Conservation (phyloP, 2,888 invertebrate genomes). For the Ceratothoa steindachneri region DNA sequence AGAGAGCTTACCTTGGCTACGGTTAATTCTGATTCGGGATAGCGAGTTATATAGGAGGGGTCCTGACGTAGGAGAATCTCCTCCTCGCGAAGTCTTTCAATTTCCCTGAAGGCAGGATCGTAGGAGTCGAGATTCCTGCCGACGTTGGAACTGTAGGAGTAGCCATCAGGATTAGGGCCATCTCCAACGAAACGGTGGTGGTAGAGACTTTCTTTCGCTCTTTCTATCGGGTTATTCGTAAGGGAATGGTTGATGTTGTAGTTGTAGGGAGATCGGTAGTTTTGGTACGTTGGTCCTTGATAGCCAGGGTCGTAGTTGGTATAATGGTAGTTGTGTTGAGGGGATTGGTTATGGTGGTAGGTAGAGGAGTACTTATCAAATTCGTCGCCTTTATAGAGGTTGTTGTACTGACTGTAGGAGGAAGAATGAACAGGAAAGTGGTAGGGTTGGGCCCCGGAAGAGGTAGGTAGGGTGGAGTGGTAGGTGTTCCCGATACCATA, state of each 20-base stretch:
- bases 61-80: not conserved
- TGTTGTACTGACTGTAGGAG: not conserved
- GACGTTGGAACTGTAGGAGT: not conserved
- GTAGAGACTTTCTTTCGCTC: not conserved
- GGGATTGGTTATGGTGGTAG: not conserved
- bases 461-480: not conserved
- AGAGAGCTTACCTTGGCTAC: constrained; percentile 2
- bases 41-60: not conserved
- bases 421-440: not conserved
- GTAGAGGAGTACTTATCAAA: constrained; percentile 2
- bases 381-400: not conserved
- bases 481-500: not conserved
- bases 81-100: not conserved
- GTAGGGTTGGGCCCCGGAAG: not conserved
- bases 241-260: not conserved
- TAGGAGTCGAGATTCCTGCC: not conserved
- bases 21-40: not conserved
- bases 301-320: not conserved
- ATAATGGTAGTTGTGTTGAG: not conserved
- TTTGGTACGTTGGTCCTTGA: not conserved
- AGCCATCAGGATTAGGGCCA: not conserved
- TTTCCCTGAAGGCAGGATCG: not conserved
- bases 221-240: not conserved
- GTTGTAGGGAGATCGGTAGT: not conserved
- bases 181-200: not conserved